Percentiles rank a stretch among this genome's conserved stretches.
phyloP scores from a whole-genome alignment of 2,797 vertebrate genomes.

The Sebastes minor region DNA sequence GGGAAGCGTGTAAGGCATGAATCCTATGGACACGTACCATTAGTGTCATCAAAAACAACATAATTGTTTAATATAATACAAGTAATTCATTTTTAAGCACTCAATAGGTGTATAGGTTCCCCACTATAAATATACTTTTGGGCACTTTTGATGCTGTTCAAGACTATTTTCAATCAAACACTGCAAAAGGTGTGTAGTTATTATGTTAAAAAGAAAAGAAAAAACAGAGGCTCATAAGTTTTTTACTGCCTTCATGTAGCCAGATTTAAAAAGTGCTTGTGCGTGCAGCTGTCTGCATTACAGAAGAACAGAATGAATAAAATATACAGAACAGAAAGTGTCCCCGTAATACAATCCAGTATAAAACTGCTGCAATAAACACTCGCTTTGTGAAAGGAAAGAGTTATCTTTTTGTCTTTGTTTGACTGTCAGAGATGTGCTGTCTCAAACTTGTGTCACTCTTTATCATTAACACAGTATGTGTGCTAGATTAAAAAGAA shows the following conservation, averaged over 20 bases:
- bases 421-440: not conserved
- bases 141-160: not conserved
- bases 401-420: not conserved
- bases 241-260: not conserved
- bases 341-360: not conserved
- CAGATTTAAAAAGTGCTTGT: not conserved
- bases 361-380: not conserved
- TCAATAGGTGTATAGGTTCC: not conserved
- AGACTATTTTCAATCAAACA: not conserved
- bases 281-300: not conserved
- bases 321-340: not conserved
- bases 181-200: not conserved
- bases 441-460: not conserved
- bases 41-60: not conserved
- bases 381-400: not conserved
- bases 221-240: not conserved
- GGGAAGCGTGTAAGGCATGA: too few species aligned
- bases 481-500: not conserved
- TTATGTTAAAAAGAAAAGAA: not conserved
- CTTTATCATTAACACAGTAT: not conserved
- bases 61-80: not conserved
- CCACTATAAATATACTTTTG: not conserved
- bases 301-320: not conserved
- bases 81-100: too few species aligned
- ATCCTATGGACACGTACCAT: too few species aligned